A percentile compares a stretch with the other conserved stretches of the same genome.
phyloP scores from a whole-genome alignment of 1,140 invertebrate species.

The Drosophila fuyamai region DNA sequence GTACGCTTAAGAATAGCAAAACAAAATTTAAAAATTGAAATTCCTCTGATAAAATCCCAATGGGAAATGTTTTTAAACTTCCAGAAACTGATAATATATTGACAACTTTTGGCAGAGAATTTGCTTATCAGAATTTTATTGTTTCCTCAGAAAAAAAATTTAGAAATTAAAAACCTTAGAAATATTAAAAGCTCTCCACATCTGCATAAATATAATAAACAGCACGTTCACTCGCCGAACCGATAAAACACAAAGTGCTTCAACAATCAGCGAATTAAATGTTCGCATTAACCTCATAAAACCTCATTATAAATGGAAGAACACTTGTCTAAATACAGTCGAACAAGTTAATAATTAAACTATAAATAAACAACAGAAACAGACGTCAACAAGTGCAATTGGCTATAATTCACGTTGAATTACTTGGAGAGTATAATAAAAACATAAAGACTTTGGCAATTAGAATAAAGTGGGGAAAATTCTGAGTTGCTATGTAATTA shows the following conservation, averaged over 20 bases:
- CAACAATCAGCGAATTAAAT: conserved; percentile 27
- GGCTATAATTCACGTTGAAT: conserved; percentile 18
- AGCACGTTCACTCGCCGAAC: conserved; percentile 22
- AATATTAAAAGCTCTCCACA: conserved; percentile 6
- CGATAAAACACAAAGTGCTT: conserved; percentile 4
- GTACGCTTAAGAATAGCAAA: not conserved
- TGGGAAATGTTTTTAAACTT: not conserved
- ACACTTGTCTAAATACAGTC: conserved; percentile 46
- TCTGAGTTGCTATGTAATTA: conserved; percentile 11
- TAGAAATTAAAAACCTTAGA: conserved; percentile 2
- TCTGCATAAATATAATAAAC: conserved; percentile 1
- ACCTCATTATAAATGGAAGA: conserved; percentile 22
- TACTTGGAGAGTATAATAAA: conserved; percentile 26
- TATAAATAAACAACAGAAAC: conserved; percentile 52
- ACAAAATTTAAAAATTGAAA: not conserved
- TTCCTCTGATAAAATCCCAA: not conserved
- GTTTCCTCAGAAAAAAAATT: conserved; percentile 1
- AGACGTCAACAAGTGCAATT: conserved; percentile 40
- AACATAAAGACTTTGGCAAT: conserved; percentile 23
- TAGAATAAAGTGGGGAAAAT: conserved; percentile 40
- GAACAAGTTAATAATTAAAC: conserved; percentile 46
- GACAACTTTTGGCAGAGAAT: not conserved
- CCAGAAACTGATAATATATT: not conserved
- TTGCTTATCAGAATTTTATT: not conserved
- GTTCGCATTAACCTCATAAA: conserved; percentile 37